These are phyloP conservation scores for Trematocara variabile DNA, from an alignment of 2,113 vertebrate genomes.

Conservation along the genomic window DNA sequence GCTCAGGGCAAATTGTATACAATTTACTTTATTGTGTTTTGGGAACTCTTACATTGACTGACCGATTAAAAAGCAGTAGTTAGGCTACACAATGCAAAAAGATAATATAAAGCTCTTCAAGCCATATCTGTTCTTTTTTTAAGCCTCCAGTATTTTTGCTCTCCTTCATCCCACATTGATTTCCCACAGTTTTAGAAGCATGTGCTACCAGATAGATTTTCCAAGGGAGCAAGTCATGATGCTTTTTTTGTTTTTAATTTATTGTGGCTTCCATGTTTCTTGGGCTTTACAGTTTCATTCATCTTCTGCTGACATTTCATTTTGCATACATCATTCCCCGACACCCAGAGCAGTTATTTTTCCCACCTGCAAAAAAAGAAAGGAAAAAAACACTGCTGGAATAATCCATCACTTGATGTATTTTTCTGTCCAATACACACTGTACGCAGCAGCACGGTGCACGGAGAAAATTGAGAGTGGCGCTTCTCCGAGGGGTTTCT, in stretches of 20 bases:
- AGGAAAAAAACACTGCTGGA: background rate
- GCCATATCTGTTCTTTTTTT: background rate
- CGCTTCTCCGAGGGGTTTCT: background rate
- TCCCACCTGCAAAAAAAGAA: background rate
- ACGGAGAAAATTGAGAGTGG: background rate
- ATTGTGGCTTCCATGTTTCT: slow-evolving; percentile 3
- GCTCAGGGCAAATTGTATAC: background rate
- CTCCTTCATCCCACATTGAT: background rate
- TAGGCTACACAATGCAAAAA: background rate
- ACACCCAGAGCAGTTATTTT: slow-evolving; percentile 15
- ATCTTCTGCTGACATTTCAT: slow-evolving; percentile 31
- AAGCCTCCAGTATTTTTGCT: background rate
- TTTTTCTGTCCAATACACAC: slow-evolving; percentile 18
- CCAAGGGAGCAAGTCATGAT: background rate
- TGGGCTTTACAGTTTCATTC: slow-evolving; percentile 27
- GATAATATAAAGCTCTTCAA: background rate
- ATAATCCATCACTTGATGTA: slow-evolving; percentile 54
- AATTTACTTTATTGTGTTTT: background rate
- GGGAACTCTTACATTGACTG: background rate
- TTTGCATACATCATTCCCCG: slow-evolving; percentile 47
- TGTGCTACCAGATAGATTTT: background rate
- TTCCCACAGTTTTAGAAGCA: slow-evolving; percentile 3
- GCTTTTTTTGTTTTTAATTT: background rate
- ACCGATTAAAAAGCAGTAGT: background rate
- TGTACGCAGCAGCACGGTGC: background rate